Conservation (phyloP, 2,888 invertebrate species). For the Salticus scenicus region DNA sequence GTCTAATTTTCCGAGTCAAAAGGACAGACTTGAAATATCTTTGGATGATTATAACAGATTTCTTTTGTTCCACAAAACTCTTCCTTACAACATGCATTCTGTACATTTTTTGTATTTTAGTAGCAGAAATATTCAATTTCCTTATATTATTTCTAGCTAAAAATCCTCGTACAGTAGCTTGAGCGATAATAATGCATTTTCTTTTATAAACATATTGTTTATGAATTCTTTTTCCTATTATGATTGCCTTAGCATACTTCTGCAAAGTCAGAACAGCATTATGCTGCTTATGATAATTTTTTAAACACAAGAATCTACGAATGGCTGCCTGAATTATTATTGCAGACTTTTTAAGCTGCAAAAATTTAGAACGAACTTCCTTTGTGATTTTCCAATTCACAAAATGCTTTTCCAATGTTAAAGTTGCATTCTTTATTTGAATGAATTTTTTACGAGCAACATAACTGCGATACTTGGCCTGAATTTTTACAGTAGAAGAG, state of each 20-base stretch:
- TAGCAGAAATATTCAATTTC: neutral
- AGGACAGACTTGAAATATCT: slow-evolving; percentile 12
- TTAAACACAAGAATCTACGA: neutral
- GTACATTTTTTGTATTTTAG: slow-evolving; percentile 11
- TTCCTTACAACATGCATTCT: slow-evolving; percentile 11
- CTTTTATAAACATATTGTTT: neutral
- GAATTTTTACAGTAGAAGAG: slow-evolving; percentile 7
- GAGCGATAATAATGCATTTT: slow-evolving; percentile 1
- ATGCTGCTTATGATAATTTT: neutral
- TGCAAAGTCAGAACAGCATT: neutral
- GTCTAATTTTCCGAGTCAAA: neutral
- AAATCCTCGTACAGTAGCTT: slow-evolving; percentile 14
- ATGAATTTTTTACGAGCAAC: slow-evolving; percentile 16
- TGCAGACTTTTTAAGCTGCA: neutral
- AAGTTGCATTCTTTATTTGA: neutral
- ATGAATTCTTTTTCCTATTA: neutral
- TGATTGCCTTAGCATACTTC: neutral
- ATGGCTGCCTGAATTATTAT: neutral
- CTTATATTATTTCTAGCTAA: neutral
- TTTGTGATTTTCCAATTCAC: neutral
- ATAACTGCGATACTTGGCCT: slow-evolving; percentile 6
- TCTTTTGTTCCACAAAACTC: neutral
- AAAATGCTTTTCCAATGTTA: slow-evolving; percentile 30
- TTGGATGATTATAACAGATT: slow-evolving; percentile 19
- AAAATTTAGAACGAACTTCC: neutral